Percentiles rank a stretch among this genome's conserved stretches.
Evolutionary conservation across 1,140 invertebrate species (phyloP).

Genomic region (Drosophila bipectinata): DNA sequence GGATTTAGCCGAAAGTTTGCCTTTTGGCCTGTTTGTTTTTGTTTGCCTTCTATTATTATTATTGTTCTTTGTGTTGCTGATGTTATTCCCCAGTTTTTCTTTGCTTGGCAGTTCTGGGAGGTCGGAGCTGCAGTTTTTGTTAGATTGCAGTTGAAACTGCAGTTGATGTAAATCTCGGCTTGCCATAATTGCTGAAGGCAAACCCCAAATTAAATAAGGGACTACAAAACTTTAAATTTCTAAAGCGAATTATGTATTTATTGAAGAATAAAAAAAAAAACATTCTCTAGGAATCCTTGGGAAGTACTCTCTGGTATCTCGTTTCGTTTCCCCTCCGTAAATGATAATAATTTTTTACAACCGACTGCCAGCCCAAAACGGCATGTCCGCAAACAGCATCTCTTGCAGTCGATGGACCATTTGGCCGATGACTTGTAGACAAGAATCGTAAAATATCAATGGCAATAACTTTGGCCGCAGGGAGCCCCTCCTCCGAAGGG

Average conservation of each 20-base stretch:
- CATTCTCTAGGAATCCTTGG: background rate
- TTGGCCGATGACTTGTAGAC: constrained; percentile 57
- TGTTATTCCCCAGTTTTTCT: constrained; percentile 32
- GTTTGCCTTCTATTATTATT: constrained; percentile 73
- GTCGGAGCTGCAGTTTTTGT: constrained; percentile 14
- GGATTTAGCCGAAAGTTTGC: constrained; percentile 82
- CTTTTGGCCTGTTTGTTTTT: constrained; percentile 73
- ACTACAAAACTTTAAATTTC: background rate
- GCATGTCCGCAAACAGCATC: constrained; percentile 31
- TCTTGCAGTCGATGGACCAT: constrained; percentile 44
- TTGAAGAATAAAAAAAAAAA: background rate
- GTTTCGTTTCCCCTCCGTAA: constrained; percentile 15
- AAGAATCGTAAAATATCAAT: constrained; percentile 62
- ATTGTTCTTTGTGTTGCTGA: constrained; percentile 36
- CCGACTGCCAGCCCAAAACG: constrained; percentile 15
- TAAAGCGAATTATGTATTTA: background rate
- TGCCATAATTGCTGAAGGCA: background rate
- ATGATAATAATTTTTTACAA: constrained; percentile 29
- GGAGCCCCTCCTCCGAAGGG: constrained; percentile 2
- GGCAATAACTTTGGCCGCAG: constrained; percentile 52
- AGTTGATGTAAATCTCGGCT: constrained; percentile 17
- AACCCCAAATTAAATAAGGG: background rate
- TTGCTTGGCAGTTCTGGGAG: constrained; percentile 13
- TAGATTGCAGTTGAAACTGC: constrained; percentile 23
- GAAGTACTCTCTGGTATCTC: background rate